A percentile compares a stretch with the other conserved stretches of the same genome.
Conservation (phyloP, 1,140 invertebrate genomes). For the Drosophila fuyamai region DNA sequence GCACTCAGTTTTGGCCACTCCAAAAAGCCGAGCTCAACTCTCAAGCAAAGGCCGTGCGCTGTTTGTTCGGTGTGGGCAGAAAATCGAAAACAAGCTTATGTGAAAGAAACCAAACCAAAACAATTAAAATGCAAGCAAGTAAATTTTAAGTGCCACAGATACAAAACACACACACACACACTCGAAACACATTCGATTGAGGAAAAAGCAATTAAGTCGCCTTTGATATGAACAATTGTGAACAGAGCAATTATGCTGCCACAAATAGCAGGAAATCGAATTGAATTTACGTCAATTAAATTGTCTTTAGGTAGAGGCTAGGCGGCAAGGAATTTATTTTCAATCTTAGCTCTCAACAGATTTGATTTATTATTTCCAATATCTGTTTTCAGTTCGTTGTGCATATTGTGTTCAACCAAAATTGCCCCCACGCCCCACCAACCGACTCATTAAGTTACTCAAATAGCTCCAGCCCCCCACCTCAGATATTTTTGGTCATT, state of each 20-base stretch:
- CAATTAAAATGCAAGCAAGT: constrained; percentile 54
- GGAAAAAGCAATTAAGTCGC: constrained; percentile 47
- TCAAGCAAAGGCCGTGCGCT: constrained; percentile 74
- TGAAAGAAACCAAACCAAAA: constrained; percentile 44
- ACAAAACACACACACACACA: constrained; percentile 24
- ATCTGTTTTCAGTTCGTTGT: constrained; percentile 49
- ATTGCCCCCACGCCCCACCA: constrained; percentile 30
- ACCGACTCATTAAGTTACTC: constrained; percentile 26
- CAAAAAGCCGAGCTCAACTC: constrained; percentile 29
- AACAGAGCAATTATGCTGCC: constrained; percentile 34
- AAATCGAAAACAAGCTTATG: constrained; percentile 43
- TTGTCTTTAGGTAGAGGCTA: constrained; percentile 45
- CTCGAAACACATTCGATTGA: constrained; percentile 26
- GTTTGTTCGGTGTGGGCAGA: constrained; percentile 80
- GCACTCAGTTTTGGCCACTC: constrained; percentile 57
- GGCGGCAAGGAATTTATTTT: constrained; percentile 25
- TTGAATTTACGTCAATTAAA: constrained; percentile 29
- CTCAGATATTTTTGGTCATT: constrained; percentile 27
- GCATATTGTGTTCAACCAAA: constrained; percentile 53
- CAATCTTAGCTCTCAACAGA: constrained; percentile 39
- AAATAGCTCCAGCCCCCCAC: constrained; percentile 34
- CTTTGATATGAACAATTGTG: constrained; percentile 43
- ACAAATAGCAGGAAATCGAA: constrained; percentile 44
- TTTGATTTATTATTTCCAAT: constrained; percentile 51
- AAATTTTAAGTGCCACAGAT: constrained; percentile 57